A percentile compares a stretch with the other conserved stretches of the same genome.
Conservation (phyloP, 2,888 invertebrate species). For the Gastracanthus pulcherrimus region DNA sequence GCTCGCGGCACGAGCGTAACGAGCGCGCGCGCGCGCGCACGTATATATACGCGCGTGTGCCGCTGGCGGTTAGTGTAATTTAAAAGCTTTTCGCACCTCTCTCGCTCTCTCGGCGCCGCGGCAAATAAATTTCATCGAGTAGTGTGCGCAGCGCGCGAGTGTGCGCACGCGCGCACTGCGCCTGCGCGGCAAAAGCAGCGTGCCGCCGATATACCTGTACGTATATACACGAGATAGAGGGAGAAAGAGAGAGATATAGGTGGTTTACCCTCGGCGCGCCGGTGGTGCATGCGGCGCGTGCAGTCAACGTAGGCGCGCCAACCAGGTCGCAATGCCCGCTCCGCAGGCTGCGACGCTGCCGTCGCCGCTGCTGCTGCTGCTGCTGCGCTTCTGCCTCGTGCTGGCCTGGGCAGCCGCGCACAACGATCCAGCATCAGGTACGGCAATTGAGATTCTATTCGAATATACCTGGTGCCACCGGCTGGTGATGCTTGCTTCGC, state of each 20-base stretch:
- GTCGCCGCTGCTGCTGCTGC: constrained; percentile 64
- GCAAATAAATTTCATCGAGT: constrained; percentile 47
- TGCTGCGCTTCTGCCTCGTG: constrained; percentile 68
- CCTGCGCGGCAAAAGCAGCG: constrained; percentile 41
- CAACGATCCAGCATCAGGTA: constrained; percentile 74
- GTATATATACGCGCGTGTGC: too few species aligned
- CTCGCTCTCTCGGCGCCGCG: not conserved
- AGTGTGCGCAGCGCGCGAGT: too few species aligned
- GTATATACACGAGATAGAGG: constrained; percentile 53
- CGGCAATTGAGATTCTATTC: too few species aligned
- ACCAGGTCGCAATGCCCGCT: constrained; percentile 71
- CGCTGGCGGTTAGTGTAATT: constrained; percentile 33
- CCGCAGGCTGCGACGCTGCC: too few species aligned
- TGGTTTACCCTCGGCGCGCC: constrained; percentile 56
- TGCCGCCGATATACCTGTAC: not conserved
- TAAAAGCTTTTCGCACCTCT: constrained; percentile 45
- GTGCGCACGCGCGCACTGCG: constrained; percentile 14
- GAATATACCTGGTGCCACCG: too few species aligned
- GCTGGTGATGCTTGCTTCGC: too few species aligned
- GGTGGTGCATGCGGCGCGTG: constrained; percentile 60
- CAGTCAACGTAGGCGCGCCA: constrained; percentile 76
- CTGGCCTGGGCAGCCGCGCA: constrained; percentile 72
- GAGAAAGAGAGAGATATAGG: not conserved
- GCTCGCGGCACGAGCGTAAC: not conserved
- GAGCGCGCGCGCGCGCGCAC: constrained; percentile 57